These are phyloP conservation scores for Gambusia affinis DNA, from an alignment of 2,113 vertebrate genomes.

Conservation along the genomic window DNA sequence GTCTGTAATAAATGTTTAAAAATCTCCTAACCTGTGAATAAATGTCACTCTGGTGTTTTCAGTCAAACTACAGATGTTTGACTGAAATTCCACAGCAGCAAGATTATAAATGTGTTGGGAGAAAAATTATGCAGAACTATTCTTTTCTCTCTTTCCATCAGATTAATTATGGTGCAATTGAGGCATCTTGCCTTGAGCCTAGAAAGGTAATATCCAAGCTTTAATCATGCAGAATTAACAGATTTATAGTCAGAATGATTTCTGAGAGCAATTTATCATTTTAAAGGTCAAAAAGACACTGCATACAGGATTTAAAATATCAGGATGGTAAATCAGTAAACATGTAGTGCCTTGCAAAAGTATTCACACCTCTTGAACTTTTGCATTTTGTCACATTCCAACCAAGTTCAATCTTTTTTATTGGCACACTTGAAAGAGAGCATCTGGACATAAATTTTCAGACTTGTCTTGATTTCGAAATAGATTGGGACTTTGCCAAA, in stretches of 20 bases:
- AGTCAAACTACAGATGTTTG: slow-evolving; percentile 1
- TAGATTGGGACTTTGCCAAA: no score
- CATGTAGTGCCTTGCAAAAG: no score
- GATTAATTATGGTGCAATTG: neutral
- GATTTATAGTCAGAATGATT: neutral
- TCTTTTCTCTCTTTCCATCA: neutral
- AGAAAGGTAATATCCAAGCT: neutral
- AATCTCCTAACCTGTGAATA: neutral
- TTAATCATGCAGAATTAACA: neutral
- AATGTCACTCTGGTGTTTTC: neutral
- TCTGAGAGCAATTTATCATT: neutral
- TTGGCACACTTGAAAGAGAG: no score
- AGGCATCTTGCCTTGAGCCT: neutral
- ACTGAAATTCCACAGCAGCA: slow-evolving; percentile 12
- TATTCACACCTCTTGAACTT: no score
- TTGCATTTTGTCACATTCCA: no score
- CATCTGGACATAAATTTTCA: no score
- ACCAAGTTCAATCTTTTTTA: no score
- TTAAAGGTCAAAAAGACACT: neutral
- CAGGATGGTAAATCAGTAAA: neutral
- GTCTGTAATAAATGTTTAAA: neutral
- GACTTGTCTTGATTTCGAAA: no score
- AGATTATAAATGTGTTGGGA: neutral
- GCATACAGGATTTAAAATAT: neutral
- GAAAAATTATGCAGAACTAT: neutral